These are phyloP conservation scores for Drosophila colorata DNA, from an alignment of 2,888 invertebrate species.

Conservation along the genomic window DNA sequence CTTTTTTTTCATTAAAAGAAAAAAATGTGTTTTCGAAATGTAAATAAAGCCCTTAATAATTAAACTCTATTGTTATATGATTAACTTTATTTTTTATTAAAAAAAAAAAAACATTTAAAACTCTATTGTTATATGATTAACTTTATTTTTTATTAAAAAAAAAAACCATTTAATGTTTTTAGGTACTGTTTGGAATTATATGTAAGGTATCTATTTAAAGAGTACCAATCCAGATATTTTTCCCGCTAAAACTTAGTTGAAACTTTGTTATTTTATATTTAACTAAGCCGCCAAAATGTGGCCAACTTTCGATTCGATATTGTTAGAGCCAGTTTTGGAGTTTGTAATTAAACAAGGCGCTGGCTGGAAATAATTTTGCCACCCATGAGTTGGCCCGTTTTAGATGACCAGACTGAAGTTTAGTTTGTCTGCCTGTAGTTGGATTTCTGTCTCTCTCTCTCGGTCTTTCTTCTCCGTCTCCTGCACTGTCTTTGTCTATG, in stretches of 20 bases:
- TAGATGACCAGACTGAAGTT: conserved; percentile 26
- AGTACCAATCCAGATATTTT: too few relatives aligned
- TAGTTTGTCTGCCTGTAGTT: conserved; percentile 17
- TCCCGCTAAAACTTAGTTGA: neutral
- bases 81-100: too few relatives aligned
- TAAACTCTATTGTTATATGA: too few relatives aligned
- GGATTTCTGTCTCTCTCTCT: conserved; percentile 1
- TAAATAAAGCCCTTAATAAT: too few relatives aligned
- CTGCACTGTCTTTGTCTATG: neutral
- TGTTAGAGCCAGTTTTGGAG: conserved; percentile 15
- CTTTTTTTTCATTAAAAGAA: too few relatives aligned
- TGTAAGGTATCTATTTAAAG: too few relatives aligned
- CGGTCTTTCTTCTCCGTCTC: neutral
- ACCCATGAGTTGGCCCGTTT: conserved; percentile 58
- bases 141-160: too few relatives aligned
- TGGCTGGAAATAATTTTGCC: conserved; percentile 47
- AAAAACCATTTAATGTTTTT: too few relatives aligned
- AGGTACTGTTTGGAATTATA: too few relatives aligned
- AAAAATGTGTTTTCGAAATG: too few relatives aligned
- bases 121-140: too few relatives aligned
- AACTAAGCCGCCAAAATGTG: neutral
- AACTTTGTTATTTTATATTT: neutral
- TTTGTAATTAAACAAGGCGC: conserved; percentile 62
- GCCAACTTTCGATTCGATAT: conserved; percentile 5
- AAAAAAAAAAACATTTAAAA: too few relatives aligned